These are phyloP conservation scores for Zoanthus sociatus DNA, from an alignment of 92 coral and sea anemone species.

Conservation along the genomic window DNA sequence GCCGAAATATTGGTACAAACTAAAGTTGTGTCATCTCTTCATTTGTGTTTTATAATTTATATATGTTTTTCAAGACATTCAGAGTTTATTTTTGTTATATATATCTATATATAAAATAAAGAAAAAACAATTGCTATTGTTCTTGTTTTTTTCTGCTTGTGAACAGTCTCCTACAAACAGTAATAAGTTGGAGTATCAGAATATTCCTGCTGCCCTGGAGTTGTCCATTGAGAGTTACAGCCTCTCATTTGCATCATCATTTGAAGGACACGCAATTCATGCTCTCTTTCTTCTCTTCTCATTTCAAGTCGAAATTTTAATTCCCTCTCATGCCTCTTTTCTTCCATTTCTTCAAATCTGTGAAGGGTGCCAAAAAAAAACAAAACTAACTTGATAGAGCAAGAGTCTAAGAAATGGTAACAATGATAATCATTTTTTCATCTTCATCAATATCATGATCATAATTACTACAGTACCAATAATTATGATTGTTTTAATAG, in stretches of 20 bases:
- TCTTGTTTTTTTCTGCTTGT: constrained; percentile 43
- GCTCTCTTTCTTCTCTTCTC: background rate
- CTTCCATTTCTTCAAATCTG: constrained; percentile 1
- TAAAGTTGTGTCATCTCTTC: no score
- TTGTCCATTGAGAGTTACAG: constrained; percentile 35
- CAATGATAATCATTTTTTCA: constrained; percentile 33
- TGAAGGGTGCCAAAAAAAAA: background rate
- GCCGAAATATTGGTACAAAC: no score
- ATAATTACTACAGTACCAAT: background rate
- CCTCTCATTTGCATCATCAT: constrained; percentile 44
- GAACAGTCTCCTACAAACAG: constrained; percentile 41
- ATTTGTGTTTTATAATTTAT: no score
- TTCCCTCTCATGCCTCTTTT: background rate
- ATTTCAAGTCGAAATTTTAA: no score
- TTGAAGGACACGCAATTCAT: constrained; percentile 31
- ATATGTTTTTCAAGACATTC: no score
- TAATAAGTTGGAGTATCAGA: constrained; percentile 27
- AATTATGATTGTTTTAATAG: background rate
- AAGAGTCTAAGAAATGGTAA: constrained; percentile 16
- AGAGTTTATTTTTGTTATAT: no score
- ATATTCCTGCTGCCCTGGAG: background rate
- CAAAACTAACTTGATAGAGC: constrained; percentile 4
- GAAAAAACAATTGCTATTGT: constrained; percentile 23
- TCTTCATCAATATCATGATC: constrained; percentile 20
- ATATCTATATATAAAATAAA: background rate